phyloP scores from a whole-genome alignment of 2,888 invertebrate species.

The Catocala fraxini region DNA sequence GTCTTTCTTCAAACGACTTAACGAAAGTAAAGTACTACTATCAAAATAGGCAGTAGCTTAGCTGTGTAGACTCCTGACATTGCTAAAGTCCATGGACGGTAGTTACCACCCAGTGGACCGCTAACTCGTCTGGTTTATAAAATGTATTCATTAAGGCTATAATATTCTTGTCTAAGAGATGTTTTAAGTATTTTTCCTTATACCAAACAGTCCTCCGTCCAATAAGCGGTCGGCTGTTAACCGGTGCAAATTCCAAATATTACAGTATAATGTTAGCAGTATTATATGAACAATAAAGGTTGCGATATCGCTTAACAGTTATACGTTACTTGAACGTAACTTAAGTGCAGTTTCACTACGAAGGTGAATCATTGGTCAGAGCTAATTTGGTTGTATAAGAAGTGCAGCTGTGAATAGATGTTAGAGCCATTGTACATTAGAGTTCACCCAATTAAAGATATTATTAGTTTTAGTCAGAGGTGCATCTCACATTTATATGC shows the following conservation, averaged over 20 bases:
- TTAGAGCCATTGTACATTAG: no score
- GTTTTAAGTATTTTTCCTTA: neutral
- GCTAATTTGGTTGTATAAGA: neutral
- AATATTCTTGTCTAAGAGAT: no score
- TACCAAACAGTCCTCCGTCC: neutral
- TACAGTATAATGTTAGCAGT: conserved; percentile 10
- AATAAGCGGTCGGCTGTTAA: neutral
- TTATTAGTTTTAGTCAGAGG: no score
- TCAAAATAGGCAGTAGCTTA: no score
- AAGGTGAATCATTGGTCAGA: neutral
- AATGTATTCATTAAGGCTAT: neutral
- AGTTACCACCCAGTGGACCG: no score
- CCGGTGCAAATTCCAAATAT: conserved; percentile 11
- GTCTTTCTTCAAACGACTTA: no score
- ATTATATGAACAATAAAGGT: conserved; percentile 22
- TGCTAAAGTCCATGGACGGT: no score
- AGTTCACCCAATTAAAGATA: no score
- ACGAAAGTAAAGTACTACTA: no score
- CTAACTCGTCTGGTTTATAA: neutral
- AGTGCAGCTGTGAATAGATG: no score
- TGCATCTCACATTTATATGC: no score
- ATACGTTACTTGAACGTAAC: conserved; percentile 17
- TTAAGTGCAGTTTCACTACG: conserved; percentile 16
- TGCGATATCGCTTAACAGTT: conserved; percentile 19
- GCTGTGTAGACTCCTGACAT: no score